phyloP scores from a whole-genome alignment of 2,797 vertebrate species.

The Hydrocynus forskahlii region DNA sequence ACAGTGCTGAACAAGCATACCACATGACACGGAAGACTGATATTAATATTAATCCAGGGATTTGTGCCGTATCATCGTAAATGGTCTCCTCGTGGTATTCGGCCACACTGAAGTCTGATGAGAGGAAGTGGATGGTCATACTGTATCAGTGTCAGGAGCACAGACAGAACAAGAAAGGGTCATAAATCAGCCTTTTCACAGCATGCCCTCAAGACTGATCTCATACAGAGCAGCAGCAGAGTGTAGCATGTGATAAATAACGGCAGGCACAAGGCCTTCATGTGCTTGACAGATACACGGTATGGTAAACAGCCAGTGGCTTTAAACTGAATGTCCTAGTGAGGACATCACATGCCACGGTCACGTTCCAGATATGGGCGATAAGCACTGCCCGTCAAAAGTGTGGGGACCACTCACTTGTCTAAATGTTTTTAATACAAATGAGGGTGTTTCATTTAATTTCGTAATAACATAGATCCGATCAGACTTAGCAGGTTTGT shows the following conservation, averaged over 20 bases:
- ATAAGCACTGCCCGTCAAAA: background rate
- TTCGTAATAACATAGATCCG: too few relatives aligned
- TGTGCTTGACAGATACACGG: conserved; percentile 19
- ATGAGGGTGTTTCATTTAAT: too few relatives aligned
- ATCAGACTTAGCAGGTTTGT: too few relatives aligned
- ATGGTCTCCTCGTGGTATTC: background rate
- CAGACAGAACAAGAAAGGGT: conserved; percentile 1
- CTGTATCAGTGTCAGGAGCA: background rate
- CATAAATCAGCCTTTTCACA: conserved; percentile 29
- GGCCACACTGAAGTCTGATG: conserved; percentile 19
- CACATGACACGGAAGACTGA: background rate
- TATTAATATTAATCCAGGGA: conserved; percentile 1
- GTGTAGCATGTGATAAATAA: conserved; percentile 34
- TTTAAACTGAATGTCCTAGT: conserved; percentile 11
- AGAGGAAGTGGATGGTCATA: conserved; percentile 12
- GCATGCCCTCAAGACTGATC: conserved; percentile 30
- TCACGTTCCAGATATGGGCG: background rate
- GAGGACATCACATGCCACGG: background rate
- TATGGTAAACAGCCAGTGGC: background rate
- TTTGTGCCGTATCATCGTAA: conserved; percentile 16
- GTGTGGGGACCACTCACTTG: background rate
- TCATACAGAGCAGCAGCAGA: conserved; percentile 34
- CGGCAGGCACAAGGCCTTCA: conserved; percentile 14
- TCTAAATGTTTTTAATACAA: too few relatives aligned
- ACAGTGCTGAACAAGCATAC: conserved; percentile 1